These are phyloP conservation scores for Synanthedon tipuliformis DNA, from an alignment of 2,888 invertebrate genomes.

Conservation along the genomic window DNA sequence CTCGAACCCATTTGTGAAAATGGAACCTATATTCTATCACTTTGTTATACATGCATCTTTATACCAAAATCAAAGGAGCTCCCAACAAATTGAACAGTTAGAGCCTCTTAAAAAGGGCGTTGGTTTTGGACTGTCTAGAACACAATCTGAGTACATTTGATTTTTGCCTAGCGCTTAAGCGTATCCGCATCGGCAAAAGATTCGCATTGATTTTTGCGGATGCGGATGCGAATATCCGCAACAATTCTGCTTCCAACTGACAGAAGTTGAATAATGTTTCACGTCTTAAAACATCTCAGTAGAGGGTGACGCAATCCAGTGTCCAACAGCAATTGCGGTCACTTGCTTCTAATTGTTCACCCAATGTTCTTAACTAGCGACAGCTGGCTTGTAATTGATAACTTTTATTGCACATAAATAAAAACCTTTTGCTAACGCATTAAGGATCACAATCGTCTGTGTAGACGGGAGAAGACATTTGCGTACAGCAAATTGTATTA, in stretches of 20 bases:
- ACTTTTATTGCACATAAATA: background rate
- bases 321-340: slow-evolving; percentile 44
- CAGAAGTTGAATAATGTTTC: slow-evolving; percentile 36
- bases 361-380: slow-evolving; percentile 40
- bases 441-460: background rate
- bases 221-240: too few relatives aligned
- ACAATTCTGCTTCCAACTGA: background rate
- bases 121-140: too few relatives aligned
- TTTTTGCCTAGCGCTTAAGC: too few relatives aligned
- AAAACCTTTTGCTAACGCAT: background rate
- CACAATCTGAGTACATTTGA: too few relatives aligned
- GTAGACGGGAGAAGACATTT: background rate
- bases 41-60: too few relatives aligned
- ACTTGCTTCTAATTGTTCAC: slow-evolving; percentile 59
- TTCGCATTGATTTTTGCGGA: too few relatives aligned
- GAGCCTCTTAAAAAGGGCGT: too few relatives aligned
- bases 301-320: slow-evolving; percentile 46
- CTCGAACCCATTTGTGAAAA: slow-evolving; percentile 1
- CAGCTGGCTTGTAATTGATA: slow-evolving; percentile 31
- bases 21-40: slow-evolving; percentile 7
- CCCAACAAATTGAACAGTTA: too few relatives aligned
- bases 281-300: slow-evolving; percentile 24
- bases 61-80: too few relatives aligned
- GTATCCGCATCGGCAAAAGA: too few relatives aligned
- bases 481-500: background rate